Evolutionary conservation across 2,888 invertebrate species (phyloP).

Genomic region (Nineta flava): DNA sequence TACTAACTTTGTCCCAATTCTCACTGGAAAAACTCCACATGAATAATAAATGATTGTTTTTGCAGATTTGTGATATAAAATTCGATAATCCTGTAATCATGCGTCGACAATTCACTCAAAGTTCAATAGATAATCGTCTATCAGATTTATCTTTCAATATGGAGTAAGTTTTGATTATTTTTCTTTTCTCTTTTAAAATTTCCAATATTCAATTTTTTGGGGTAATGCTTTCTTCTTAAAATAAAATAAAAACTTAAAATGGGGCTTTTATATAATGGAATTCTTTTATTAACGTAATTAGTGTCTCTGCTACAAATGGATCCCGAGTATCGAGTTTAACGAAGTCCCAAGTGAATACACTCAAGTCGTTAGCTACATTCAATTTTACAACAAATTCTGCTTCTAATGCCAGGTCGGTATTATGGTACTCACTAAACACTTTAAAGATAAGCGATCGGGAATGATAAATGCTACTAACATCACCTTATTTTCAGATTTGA

Average conservation of each 20-base stretch:
- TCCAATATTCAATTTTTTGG: no score
- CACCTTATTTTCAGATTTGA: no score
- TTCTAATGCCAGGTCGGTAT: conserved; percentile 28
- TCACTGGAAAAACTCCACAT: no score
- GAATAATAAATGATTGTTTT: conserved; percentile 11
- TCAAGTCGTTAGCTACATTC: conserved; percentile 36
- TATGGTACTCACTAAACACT: background rate
- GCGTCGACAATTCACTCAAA: conserved; percentile 34
- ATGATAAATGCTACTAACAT: no score
- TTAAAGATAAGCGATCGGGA: no score
- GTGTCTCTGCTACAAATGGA: conserved; percentile 26
- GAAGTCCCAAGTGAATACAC: conserved; percentile 35
- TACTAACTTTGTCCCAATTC: no score
- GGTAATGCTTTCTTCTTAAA: background rate
- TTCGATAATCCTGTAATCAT: conserved; percentile 42
- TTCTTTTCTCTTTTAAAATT: conserved; percentile 1
- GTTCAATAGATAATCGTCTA: conserved; percentile 29
- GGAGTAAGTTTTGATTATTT: conserved; percentile 34
- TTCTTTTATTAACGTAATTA: background rate
- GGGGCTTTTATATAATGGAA: background rate
- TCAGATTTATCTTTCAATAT: conserved; percentile 39
- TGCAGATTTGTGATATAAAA: conserved; percentile 45
- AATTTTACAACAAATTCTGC: conserved; percentile 33
- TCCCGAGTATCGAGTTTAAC: conserved; percentile 38
- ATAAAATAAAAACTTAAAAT: background rate